phyloP scores from a whole-genome alignment of 2,888 invertebrate genomes.

The Ischnura elegans region DNA sequence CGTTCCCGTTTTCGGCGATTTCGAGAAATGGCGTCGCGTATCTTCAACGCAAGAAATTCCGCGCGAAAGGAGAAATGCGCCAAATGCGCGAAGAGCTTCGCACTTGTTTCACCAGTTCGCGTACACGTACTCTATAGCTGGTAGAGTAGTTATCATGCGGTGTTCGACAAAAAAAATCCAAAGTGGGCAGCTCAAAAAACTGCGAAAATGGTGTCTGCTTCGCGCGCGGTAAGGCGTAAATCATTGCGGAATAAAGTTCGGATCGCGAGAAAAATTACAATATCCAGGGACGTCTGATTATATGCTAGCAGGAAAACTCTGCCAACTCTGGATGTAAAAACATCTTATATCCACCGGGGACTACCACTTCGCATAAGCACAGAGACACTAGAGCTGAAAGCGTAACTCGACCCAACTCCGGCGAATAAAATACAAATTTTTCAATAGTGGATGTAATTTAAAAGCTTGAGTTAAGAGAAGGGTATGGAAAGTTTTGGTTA shows the following conservation, averaged over 20 bases:
- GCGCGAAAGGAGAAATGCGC: background rate
- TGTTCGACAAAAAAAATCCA: background rate
- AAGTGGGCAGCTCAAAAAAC: background rate
- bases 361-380: background rate
- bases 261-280: slow-evolving; percentile 1
- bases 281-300: background rate
- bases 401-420: background rate
- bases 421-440: too few species aligned
- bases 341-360: background rate
- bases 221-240: background rate
- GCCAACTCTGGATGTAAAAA: background rate
- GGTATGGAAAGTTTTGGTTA: too few species aligned
- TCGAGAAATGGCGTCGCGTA: background rate
- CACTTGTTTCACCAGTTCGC: background rate
- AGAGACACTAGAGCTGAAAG: background rate
- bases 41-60: background rate
- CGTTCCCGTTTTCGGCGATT: background rate
- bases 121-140: background rate
- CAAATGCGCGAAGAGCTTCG: background rate
- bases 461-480: too few species aligned
- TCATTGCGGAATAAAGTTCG: background rate
- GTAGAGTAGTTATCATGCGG: background rate
- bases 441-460: too few species aligned
- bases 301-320: background rate
- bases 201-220: background rate